Evolutionary conservation across 1,140 invertebrate genomes (phyloP), one percentile per base, ranked within the genome.

Genomic region (Hyphantria cunea): DNA sequence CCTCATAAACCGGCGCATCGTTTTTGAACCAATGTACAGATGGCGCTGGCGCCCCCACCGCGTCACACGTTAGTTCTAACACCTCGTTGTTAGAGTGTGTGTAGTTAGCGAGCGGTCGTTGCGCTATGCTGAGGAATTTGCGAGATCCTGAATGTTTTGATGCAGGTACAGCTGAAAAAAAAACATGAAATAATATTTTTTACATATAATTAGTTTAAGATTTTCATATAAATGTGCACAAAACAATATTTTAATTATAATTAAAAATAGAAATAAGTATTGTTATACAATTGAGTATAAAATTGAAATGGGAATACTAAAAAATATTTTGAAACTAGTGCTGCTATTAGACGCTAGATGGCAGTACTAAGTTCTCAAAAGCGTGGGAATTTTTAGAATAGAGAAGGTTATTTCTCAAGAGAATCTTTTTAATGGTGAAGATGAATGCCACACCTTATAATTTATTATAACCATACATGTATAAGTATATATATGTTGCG

Each of bases 21-120:
- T 93, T 94, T 44, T 92, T 93, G 47, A 94, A 91, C 95, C 95
- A 96, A 65, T 93, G 91, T 17, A 96, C 90, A 42, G 88, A 92
- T n/a, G 95, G 95, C 32, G 94, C 92, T 34, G 94, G 94, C 9
- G 93, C 93, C 0, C 94, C 95, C 67, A 92, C 88, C 0, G 94
- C 94, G 70, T 95, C 93, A 73, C 95, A 96, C 31, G 92, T 92
- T 0, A 96, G 89, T 72, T 95, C 94, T 0, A 95, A 53, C 0
- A 88, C 82, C 0, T 84, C 63, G 0, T 93, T 93, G 0, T 86
- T 64, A 1, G 70, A 52, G 69, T 92, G 90, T 2, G 77, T 70
- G 11, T 92, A 64, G 33, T 78, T 78, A 0, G 78, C 12, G 0
- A 86, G 72, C 0, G 92, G 92, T 6, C 91, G 74, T 13, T 90